Base-by-base conservation (phyloP, 2,113 vertebrate genomes). In the Irena cyanogastra region DNA sequence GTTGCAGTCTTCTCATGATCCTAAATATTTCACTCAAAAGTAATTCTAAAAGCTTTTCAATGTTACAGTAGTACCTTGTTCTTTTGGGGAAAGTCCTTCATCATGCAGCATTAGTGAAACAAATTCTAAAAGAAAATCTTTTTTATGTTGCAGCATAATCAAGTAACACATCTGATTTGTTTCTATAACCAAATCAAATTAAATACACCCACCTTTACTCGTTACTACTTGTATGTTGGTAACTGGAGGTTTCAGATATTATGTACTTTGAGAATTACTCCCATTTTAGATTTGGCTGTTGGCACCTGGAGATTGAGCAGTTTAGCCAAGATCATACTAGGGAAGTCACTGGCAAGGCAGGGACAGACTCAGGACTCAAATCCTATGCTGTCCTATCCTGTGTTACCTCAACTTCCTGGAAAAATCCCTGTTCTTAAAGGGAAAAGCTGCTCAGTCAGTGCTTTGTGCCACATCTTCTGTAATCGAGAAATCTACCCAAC, bases 21-120 rank as follows among this genome's bases (percentile, higher is more conserved):
- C 89, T 91, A 82, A 87, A 78, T 94, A 89, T 87, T 94, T 93
- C 61, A 87, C 45, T 89, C 69, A 93, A 49, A 86, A 69, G 49
- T 56, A 13, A 71, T 80, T 87, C 37, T 89, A 17, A 91, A 83
- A 95, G 70, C 78, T 87, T 90, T 82, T 87, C 17, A 2, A 1
- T 89, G 37, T 74, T 89, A 63, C 42, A 88, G 61, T 14, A 88
- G 26, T 52, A 59, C 30, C 19, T 90, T 71, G 26, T 66, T 92
- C 44, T 89, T 92, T 52, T 41, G 50, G 27, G 77, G 63, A 20
- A 84, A 75, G 20, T 89, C 49, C 64, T 92, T 75, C 57, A 68
- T 57, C 31, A 28, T 86, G 68, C 50, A 74, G 47, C 37, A 24
- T 60, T 42, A 69, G 31, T 60, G 44, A 82, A 71, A 18, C 10